phyloP scores from a whole-genome alignment of 2,797 vertebrate genomes.

The Enteromius afrohamiltoni region DNA sequence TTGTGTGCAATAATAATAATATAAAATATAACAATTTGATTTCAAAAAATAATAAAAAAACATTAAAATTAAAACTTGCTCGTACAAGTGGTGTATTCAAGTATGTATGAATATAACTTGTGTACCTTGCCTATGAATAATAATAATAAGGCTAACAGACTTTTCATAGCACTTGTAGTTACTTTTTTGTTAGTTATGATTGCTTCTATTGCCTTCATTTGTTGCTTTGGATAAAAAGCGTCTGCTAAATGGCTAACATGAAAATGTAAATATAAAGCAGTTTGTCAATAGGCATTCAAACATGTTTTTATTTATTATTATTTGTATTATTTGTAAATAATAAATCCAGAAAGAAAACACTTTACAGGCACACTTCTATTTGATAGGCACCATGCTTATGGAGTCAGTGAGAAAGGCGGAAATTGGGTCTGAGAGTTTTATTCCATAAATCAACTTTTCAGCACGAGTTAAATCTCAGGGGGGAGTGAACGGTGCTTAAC shows the following conservation, averaged over 20 bases:
- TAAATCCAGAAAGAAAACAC: background rate
- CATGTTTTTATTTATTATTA: too few species aligned
- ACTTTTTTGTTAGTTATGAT: too few species aligned
- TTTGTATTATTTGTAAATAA: too few species aligned
- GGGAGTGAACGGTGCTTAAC: constrained; percentile 56
- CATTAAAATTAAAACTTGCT: background rate
- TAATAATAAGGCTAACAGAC: too few species aligned
- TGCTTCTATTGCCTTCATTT: too few species aligned
- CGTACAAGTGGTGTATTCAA: background rate
- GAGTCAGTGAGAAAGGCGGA: constrained; percentile 52
- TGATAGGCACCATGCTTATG: constrained; percentile 49
- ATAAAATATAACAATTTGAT: background rate
- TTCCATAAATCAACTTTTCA: constrained; percentile 63
- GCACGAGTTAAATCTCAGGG: constrained; percentile 66
- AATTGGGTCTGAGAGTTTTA: constrained; percentile 63
- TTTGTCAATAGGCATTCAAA: too few species aligned
- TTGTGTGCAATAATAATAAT: background rate
- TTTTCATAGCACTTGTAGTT: too few species aligned
- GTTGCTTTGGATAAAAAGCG: too few species aligned
- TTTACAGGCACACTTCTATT: constrained; percentile 27
- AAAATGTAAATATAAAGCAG: too few species aligned
- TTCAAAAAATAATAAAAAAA: background rate
- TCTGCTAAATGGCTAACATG: too few species aligned
- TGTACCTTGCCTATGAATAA: too few species aligned
- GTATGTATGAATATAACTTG: too few species aligned